Conservation (phyloP, 2,797 vertebrate genomes). For the Passerculus sandwichensis region DNA sequence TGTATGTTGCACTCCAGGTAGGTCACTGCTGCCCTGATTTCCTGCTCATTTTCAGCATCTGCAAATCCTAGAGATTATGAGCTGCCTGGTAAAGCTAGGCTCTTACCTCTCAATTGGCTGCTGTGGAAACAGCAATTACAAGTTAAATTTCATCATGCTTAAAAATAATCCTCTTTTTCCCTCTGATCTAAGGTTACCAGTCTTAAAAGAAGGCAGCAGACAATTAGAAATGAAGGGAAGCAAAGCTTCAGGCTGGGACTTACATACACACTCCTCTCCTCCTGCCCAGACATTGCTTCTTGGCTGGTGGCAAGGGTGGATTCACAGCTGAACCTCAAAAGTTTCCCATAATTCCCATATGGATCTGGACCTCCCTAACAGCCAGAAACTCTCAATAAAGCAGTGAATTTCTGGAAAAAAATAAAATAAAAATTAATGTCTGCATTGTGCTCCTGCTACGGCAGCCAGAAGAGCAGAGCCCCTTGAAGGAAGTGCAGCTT, state of each 20-base stretch:
- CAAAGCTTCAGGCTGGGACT: not conserved
- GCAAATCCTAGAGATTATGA: constrained; percentile 1
- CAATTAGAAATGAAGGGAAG: not conserved
- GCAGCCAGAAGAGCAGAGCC: not conserved
- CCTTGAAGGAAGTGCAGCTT: not conserved
- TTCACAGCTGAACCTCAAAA: not conserved
- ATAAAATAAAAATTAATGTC: not conserved
- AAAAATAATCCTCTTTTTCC: not conserved
- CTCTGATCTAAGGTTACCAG: not conserved
- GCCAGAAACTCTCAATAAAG: not conserved
- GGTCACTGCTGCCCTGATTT: not conserved
- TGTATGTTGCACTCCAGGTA: not conserved
- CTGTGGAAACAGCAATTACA: constrained; percentile 27
- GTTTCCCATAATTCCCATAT: not conserved
- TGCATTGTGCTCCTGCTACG: fast-evolving
- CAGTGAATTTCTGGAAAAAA: not conserved
- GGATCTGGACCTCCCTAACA: fast-evolving
- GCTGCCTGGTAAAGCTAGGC: not conserved
- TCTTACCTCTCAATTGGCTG: constrained; percentile 4
- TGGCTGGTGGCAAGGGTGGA: not conserved
- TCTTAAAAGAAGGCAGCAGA: not conserved
- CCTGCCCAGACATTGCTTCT: fast-evolving
- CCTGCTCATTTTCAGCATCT: not conserved
- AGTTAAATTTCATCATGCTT: constrained; percentile 40
- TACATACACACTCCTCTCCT: fast-evolving